Evolutionary conservation across 2,888 invertebrate species (phyloP), one percentile per base, ranked within the genome.

Genomic region (Platycnemis pennipes): DNA sequence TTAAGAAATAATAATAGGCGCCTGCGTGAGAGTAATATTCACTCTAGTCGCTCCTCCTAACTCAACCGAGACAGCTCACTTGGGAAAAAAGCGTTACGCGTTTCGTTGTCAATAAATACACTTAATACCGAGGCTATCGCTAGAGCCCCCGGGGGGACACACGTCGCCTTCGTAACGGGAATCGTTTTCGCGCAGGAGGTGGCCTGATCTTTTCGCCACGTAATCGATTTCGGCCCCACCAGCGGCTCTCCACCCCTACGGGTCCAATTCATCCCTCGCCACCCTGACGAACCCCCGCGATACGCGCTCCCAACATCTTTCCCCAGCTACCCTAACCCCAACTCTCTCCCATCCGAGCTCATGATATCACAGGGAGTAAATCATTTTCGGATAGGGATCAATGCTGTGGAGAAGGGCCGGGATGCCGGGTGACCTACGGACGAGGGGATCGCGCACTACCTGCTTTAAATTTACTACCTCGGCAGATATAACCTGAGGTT

Each of bases 161-260:
- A 77, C 42, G 63, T n/a, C 63, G 31, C 44, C 45, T 26, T 44
- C 56, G 63, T 37, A 69, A 63, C 42, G 44, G 44, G 26, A 91
- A 63, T 91, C 26, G 44, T 63, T 44, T 4, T 44, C 63, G 69
- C 56, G 44, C 42, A 26, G 63, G 26, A 37, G 37, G 37, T n/a
- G n/a, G n/a, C 13, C 26, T 22, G n/a, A 56, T 91, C 56, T 91
- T 56, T 91, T 11, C 44, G 63, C 63, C 63, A 13, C 56, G 49
- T 91, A 91, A 91, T 91, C 91, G 69, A 69, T 91, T 91, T 63
- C 26, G 44, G 49, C 49, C 44, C 53, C 22, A 63, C 63, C 56
- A 26, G 26, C 63, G n/a, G 8, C 56, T n/a, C 91, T 56, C 44
- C 3, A 16, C 26, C 31, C 56, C 63, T 42, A 8, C 88, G 46